phyloP scores from a whole-genome alignment of 2,888 invertebrate genomes.

The Polymixis flavicincta region DNA sequence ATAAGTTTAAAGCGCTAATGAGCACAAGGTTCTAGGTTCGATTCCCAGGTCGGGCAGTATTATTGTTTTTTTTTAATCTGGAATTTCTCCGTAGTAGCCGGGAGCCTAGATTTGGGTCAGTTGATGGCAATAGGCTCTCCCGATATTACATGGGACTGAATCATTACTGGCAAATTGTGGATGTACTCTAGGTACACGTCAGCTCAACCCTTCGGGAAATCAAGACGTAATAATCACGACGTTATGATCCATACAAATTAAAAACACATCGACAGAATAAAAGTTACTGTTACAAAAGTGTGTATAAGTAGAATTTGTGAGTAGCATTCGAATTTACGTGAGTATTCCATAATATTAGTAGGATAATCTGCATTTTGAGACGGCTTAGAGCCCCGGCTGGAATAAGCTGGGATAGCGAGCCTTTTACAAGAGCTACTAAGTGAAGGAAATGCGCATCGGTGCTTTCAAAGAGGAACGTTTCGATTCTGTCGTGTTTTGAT shows the following conservation, averaged over 20 bases:
- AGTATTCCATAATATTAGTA: slow-evolving; percentile 68
- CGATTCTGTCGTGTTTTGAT: slow-evolving; percentile 47
- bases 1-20: too few relatives aligned
- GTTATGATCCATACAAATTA: slow-evolving; percentile 1
- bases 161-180: too few relatives aligned
- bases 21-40: too few relatives aligned
- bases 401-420: slow-evolving; percentile 66
- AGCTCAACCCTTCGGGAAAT: too few relatives aligned
- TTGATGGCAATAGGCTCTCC: too few relatives aligned
- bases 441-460: slow-evolving; percentile 63
- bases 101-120: too few relatives aligned
- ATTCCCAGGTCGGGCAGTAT: too few relatives aligned
- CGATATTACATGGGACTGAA: too few relatives aligned
- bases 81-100: too few relatives aligned
- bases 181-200: too few relatives aligned
- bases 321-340: slow-evolving; percentile 64
- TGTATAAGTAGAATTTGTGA: slow-evolving; percentile 58
- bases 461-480: slow-evolving; percentile 55
- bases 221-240: not conserved
- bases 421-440: slow-evolving; percentile 66
- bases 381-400: slow-evolving; percentile 63
- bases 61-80: too few relatives aligned
- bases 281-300: slow-evolving; percentile 50
- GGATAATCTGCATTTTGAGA: slow-evolving; percentile 72
- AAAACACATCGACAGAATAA: not conserved